Conservation (phyloP, 2,113 vertebrate species). For the Rhizomys pruinosus region DNA sequence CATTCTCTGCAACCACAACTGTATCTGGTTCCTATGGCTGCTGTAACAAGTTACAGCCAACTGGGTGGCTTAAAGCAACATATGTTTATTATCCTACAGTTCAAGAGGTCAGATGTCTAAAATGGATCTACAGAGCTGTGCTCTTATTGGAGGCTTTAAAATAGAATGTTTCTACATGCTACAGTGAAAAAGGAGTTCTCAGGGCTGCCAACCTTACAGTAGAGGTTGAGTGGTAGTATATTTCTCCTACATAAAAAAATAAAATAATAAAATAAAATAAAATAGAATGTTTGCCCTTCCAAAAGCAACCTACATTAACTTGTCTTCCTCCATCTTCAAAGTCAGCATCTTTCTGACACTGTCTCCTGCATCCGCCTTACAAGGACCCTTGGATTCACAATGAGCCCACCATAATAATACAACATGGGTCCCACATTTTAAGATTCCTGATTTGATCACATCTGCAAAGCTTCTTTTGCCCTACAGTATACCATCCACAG, state of each 20-base stretch:
- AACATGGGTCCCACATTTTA: neutral
- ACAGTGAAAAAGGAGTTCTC: too few species aligned
- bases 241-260: too few species aligned
- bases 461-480: neutral
- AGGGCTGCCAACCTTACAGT: too few species aligned
- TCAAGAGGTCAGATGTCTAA: neutral
- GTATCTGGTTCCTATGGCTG: constrained; percentile 14
- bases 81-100: neutral
- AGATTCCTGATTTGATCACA: neutral
- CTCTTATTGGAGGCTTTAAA: neutral
- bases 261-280: too few species aligned
- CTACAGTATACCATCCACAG: neutral
- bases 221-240: too few species aligned
- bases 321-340: neutral
- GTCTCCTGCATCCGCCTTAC: neutral
- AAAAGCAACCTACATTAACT: neutral
- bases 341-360: neutral
- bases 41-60: constrained; percentile 21
- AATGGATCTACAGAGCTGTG: neutral
- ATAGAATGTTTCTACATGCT: neutral
- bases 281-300: neutral
- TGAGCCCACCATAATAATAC: neutral
- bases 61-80: constrained; percentile 1
- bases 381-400: neutral
- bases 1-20: neutral